phyloP scores from a whole-genome alignment of 1,140 invertebrate species.

The Platyscapa corneri region DNA sequence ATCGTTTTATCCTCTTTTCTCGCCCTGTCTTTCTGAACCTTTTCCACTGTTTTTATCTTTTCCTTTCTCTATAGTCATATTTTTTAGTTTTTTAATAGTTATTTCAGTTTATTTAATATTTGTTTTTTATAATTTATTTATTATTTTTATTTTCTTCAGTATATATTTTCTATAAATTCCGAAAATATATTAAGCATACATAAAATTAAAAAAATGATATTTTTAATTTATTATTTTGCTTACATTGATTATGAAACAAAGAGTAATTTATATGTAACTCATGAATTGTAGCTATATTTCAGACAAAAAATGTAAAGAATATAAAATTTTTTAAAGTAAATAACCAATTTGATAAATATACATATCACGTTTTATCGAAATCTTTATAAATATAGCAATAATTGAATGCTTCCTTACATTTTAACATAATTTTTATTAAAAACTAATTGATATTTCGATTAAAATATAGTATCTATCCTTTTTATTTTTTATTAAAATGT shows the following conservation, averaged over 20 bases:
- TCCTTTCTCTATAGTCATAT: neutral
- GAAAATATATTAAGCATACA: conserved; percentile 38
- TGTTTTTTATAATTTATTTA: neutral
- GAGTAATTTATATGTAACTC: neutral
- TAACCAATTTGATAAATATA: no score
- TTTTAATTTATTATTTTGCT: conserved; percentile 29
- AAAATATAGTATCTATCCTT: no score
- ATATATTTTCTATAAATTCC: neutral
- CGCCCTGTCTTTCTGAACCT: neutral
- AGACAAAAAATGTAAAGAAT: no score
- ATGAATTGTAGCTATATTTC: no score
- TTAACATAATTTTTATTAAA: no score
- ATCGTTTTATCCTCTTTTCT: neutral
- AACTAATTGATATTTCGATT: no score
- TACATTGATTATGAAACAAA: neutral
- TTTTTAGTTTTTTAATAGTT: neutral
- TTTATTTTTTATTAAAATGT: no score
- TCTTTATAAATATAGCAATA: no score
- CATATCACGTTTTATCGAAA: no score
- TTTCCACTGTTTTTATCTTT: neutral
- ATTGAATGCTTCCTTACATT: no score
- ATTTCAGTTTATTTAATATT: no score
- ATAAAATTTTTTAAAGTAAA: no score
- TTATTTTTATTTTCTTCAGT: neutral
- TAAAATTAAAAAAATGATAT: conserved; percentile 12